Percentiles rank a stretch among this genome's conserved stretches.
Evolutionary conservation across 1,140 invertebrate genomes (phyloP).

Genomic region (Nasonia vitripennis): DNA sequence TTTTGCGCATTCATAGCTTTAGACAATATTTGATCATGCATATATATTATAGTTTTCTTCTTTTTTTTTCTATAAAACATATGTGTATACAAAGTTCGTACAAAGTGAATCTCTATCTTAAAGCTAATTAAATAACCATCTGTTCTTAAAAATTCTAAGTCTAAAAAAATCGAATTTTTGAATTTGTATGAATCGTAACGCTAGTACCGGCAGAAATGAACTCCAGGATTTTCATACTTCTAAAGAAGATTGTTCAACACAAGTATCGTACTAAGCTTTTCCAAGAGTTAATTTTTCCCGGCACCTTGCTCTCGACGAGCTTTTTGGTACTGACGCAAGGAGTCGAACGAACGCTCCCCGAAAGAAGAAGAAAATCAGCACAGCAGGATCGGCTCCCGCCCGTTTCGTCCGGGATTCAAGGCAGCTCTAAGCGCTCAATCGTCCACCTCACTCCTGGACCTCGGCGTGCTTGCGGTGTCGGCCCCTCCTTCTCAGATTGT

Average conservation of each 20-base stretch:
- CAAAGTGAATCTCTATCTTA: not conserved
- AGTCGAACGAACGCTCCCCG: too few relatives aligned
- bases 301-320: not conserved
- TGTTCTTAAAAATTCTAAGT: not conserved
- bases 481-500: conserved; percentile 52
- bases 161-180: not conserved
- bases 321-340: not conserved
- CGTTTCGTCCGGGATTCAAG: not conserved
- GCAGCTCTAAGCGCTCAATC: not conserved
- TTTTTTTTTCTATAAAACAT: not conserved
- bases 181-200: not conserved
- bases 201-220: not conserved
- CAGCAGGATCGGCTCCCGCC: not conserved
- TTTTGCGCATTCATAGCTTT: not conserved
- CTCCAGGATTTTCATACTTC: not conserved
- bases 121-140: not conserved
- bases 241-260: too few relatives aligned
- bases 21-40: too few relatives aligned
- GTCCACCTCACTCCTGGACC: not conserved
- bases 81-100: not conserved
- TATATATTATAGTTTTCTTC: not conserved
- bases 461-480: conserved; percentile 48
- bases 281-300: not conserved
- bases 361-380: not conserved
- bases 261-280: too few relatives aligned